Base-by-base conservation (phyloP, 2,888 invertebrate genomes). In the Trissolcus japonicus region DNA sequence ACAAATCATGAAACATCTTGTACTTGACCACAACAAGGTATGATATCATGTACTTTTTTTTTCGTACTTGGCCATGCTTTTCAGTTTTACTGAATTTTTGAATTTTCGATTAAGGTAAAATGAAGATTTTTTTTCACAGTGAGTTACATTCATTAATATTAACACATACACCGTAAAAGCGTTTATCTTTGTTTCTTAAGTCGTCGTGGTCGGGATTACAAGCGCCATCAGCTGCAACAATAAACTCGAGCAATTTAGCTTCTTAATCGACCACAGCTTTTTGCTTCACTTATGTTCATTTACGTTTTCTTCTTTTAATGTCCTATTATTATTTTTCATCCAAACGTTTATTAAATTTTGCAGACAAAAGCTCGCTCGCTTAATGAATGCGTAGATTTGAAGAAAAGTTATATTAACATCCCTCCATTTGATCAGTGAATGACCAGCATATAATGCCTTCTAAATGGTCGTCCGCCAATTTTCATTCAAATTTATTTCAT, bases 221-320 rank as follows among this genome's bases (percentile, higher is more conserved):
- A n/a, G 35, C 46, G 46, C 75, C 68, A 75, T 75, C 62, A 61
- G 62, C 63, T 57, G 68, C 68, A 50, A 16, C 54, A 68, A 75
- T 68, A 68, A 68, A 51, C 54, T 53, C 59, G 9, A 68, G 55
- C 63, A 51, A 75, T 63, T 75, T 67, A 56, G 61, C 61, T 57
- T 56, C 75, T 68, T 75, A 75, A 75, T 75, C 68, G 67, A 56
- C 59, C 68, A 41, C 35, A 35, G 53, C 68, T 59, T 59, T 62
- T 62, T 50, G 63, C 68, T 75, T 66, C 57, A 68, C 51, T 57
- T 62, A 41, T 68, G 71, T 71, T 71, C 71, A 71, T 71, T 69
- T 69, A 56, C 69, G 35, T 62, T 62, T 53, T 19, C 63, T 43
- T 11, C 50, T 41, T 57, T 75, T 67, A 62, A 51, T 60, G 41